These are phyloP conservation scores for Platycercus adscitus DNA, from an alignment of 2,113 vertebrate genomes.

Conservation along the genomic window DNA sequence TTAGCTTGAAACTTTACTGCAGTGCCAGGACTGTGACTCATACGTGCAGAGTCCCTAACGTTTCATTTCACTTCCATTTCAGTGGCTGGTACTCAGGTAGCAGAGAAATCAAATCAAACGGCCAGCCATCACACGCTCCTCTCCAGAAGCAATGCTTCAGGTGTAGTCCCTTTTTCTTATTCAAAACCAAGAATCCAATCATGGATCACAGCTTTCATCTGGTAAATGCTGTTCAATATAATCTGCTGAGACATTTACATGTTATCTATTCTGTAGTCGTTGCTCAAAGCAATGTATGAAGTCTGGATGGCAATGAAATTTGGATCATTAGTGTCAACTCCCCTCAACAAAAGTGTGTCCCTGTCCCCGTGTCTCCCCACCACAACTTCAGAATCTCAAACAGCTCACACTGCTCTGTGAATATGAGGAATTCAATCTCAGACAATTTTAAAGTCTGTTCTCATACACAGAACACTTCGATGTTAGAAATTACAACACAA, in stretches of 20 bases:
- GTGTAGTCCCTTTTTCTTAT: not conserved
- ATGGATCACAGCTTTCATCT: not conserved
- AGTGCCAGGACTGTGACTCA: not conserved
- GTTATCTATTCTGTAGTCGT: not conserved
- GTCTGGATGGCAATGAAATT: not conserved
- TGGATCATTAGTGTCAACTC: not conserved
- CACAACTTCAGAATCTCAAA: not conserved
- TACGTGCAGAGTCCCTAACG: not conserved
- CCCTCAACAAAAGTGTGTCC: not conserved
- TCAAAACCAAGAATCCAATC: not conserved
- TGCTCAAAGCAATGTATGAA: not conserved
- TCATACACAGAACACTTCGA: not conserved
- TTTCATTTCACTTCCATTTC: not conserved
- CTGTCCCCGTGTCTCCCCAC: not conserved
- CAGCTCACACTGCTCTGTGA: not conserved
- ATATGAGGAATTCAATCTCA: not conserved
- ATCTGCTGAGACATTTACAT: not conserved
- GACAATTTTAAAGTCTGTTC: not conserved
- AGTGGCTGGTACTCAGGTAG: not conserved
- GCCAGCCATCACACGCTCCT: not conserved
- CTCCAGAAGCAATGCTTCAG: not conserved
- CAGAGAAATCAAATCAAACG: not conserved
- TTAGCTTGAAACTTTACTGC: constrained; percentile 7
- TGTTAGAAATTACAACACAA: not conserved
- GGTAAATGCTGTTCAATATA: not conserved